Base-by-base conservation (phyloP, 2,113 vertebrate species). In the Psittacus erithacus region DNA sequence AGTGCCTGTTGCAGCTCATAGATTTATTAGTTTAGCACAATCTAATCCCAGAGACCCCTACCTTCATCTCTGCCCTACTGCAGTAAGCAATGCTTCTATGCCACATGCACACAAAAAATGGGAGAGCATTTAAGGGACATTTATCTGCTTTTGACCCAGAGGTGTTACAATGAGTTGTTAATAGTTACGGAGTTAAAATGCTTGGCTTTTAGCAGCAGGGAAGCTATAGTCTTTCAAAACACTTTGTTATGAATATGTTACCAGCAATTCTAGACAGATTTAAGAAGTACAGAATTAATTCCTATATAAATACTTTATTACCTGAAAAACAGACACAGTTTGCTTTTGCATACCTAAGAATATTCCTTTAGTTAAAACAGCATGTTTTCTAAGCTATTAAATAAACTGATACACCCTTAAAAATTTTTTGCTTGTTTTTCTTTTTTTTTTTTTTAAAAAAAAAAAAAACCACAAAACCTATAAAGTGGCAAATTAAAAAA, bases 101-200 rank as follows among this genome's bases (percentile, higher is more conserved):
- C 4, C n/a, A 44, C 4, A 12, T 0, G 2, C 29, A 35, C 10
- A 62, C 3, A n/a, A 23, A 50, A 44, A 24, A 4, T 6, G 16
- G 5, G 39, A 39, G 12, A 31, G 29, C 11, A 25, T n/a, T 60
- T n/a, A 33, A 60, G 19, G 9, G 22, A 38, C 20, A 23, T 69
- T 73, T 31, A 13, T 46, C 55, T 74, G 13, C 41, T 60, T 64
- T 75, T 62, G 53, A 57, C 73, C 81, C 71, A 52, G 23, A 74
- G 86, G 20, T 14, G 3, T 44, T 77, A 38, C 11, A 92, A 22
- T 46, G 25, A 74, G 60, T 70, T 85, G 39, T 35, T 64, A 78
- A 20, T 38, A 57, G 13, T 68, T 47, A 86, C 9, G 49, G 11
- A 14, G 3, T n/a, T 46, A 68, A 88, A 53, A 64, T 14, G 24